These are phyloP conservation scores for Zaprionus obscuricornis DNA, from an alignment of 2,888 invertebrate species.

Conservation along the genomic window DNA sequence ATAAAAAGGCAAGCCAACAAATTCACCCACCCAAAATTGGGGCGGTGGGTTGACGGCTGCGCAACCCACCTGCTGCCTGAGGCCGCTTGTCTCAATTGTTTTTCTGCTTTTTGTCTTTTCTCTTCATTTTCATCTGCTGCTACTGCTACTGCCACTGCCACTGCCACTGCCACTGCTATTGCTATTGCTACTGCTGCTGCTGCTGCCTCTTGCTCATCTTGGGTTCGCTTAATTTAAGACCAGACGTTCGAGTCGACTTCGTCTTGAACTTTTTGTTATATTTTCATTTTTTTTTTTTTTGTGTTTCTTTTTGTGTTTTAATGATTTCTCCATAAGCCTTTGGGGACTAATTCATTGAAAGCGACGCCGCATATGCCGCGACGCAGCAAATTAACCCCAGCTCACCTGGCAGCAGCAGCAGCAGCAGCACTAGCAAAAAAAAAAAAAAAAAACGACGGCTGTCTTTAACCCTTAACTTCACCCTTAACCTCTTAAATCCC, in stretches of 20 bases:
- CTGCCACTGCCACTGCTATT: no score
- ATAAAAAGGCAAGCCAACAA: neutral
- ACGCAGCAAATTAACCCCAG: conserved; percentile 75
- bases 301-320: conserved; percentile 59
- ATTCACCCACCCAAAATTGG: neutral
- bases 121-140: conserved; percentile 1
- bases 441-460: conserved; percentile 16
- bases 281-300: conserved; percentile 15
- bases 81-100: conserved; percentile 42
- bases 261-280: conserved; percentile 37
- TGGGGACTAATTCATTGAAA: conserved; percentile 74
- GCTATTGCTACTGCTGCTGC: conserved; percentile 10
- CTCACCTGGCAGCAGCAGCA: conserved; percentile 49
- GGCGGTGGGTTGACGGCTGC: no score
- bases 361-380: conserved; percentile 66
- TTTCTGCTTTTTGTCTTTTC: conserved; percentile 22
- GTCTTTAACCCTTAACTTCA: conserved; percentile 49
- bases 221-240: conserved; percentile 69
- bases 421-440: neutral
- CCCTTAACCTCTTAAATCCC: conserved; percentile 3
- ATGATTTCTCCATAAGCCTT: conserved; percentile 71
- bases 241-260: conserved; percentile 67
- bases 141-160: conserved; percentile 16
- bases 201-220: neutral
- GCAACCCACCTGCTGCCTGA: conserved; percentile 18